A percentile compares a stretch with the other conserved stretches of the same genome.
Conservation (phyloP, 1,140 invertebrate genomes). For the Calycopis cecrops region DNA sequence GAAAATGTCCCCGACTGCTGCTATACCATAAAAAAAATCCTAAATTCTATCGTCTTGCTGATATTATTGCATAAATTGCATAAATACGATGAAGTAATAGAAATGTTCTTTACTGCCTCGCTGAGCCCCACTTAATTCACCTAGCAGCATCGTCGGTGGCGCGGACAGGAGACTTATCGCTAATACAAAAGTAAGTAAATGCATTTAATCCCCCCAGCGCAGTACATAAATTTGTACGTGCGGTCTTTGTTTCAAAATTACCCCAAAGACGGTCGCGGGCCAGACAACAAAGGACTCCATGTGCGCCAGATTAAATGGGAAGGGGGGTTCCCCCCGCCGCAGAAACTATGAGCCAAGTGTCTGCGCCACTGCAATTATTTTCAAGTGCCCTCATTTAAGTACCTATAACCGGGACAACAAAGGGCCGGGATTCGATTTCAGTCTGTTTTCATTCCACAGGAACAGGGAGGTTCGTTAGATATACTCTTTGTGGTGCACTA, state of each 20-base stretch:
- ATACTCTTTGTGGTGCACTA: too few relatives aligned
- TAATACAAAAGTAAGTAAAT: too few relatives aligned
- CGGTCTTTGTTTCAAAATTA: neutral
- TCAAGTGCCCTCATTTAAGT: neutral
- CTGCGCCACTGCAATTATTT: slow-evolving; percentile 5
- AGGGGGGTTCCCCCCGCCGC: neutral
- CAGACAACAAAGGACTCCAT: slow-evolving; percentile 10
- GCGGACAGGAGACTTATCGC: too few relatives aligned
- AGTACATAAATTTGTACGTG: neutral
- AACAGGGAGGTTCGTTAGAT: neutral
- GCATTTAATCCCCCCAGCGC: too few relatives aligned
- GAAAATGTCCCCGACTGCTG: too few relatives aligned
- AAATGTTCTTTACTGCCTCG: too few relatives aligned
- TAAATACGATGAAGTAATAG: too few relatives aligned
- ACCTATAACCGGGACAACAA: slow-evolving; percentile 4
- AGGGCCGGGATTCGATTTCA: neutral
- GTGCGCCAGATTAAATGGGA: neutral
- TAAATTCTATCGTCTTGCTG: too few relatives aligned
- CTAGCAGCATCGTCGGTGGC: too few relatives aligned
- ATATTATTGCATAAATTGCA: too few relatives aligned
- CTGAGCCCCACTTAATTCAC: too few relatives aligned
- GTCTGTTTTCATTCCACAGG: neutral
- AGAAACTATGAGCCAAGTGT: slow-evolving; percentile 1
- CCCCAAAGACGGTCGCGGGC: slow-evolving; percentile 4
- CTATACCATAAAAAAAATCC: too few relatives aligned